A percentile compares a stretch with the other conserved stretches of the same genome.
Conservation (phyloP, 2,888 invertebrate genomes). For the Bimastos eiseni region DNA sequence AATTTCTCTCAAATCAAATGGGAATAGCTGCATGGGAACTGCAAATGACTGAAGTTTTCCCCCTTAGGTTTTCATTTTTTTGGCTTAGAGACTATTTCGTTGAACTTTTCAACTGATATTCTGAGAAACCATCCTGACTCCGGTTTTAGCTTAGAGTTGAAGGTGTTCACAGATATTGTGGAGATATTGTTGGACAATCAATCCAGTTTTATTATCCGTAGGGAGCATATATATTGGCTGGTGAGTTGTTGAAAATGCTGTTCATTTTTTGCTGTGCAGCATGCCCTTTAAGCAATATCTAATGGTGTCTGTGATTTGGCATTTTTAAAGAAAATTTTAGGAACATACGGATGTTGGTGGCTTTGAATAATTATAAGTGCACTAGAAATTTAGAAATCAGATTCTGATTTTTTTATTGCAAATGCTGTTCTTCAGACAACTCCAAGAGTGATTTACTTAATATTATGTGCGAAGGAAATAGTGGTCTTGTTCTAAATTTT, state of each 20-base stretch:
- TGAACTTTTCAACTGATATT: background rate
- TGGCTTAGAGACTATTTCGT: constrained; percentile 10
- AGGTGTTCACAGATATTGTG: background rate
- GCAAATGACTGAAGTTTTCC: background rate
- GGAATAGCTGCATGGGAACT: background rate
- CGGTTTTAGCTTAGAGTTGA: background rate
- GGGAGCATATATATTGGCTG: background rate
- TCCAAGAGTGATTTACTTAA: background rate
- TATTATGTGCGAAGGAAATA: background rate
- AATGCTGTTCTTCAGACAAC: background rate
- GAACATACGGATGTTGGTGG: background rate
- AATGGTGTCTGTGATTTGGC: background rate
- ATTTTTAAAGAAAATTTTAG: background rate
- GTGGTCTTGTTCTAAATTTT: background rate
- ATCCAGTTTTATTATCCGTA: background rate
- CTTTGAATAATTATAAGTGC: background rate
- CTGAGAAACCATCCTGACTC: background rate
- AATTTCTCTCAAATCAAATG: background rate
- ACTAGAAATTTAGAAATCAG: background rate
- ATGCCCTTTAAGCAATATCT: background rate
- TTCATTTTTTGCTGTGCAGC: background rate
- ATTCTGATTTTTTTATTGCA: background rate
- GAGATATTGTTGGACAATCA: background rate
- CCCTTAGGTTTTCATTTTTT: background rate
- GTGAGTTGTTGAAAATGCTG: background rate